A percentile compares a stretch with the other conserved stretches of the same genome.
phyloP scores from a whole-genome alignment of 2,888 invertebrate genomes.

The Hylaea fasciaria region DNA sequence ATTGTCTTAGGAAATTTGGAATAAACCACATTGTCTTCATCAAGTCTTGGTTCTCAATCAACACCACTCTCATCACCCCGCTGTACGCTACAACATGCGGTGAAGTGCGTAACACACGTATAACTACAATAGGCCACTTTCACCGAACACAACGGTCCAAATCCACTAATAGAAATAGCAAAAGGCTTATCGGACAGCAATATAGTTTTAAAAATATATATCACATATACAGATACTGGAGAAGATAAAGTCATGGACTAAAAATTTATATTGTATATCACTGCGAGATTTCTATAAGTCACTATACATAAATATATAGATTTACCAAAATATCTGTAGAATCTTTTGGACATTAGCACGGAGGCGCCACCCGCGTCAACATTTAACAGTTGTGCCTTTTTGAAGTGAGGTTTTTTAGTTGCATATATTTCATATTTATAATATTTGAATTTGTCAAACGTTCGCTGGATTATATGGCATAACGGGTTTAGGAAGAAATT shows the following conservation, averaged over 20 bases:
- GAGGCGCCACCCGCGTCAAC: no score
- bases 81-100: constrained; percentile 12
- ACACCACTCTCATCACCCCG: no score
- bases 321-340: not conserved
- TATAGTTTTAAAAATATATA: constrained; percentile 35
- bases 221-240: constrained; percentile 32
- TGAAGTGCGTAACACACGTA: constrained; percentile 2
- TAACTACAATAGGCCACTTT: constrained; percentile 21
- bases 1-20: no score
- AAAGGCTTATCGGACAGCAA: constrained; percentile 24
- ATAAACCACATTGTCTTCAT: no score
- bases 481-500: no score
- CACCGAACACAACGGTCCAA: constrained; percentile 29
- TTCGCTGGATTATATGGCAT: no score
- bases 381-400: no score
- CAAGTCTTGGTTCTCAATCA: no score
- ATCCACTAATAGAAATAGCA: constrained; percentile 20
- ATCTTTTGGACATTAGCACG: not conserved
- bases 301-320: not conserved
- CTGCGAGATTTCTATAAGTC: not conserved
- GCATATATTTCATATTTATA: no score
- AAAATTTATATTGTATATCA: not conserved
- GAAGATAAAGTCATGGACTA: constrained; percentile 21
- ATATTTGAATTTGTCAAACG: no score
- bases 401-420: no score